Evolutionary conservation across 1,140 invertebrate species (phyloP).

Genomic region (Spodoptera litura): DNA sequence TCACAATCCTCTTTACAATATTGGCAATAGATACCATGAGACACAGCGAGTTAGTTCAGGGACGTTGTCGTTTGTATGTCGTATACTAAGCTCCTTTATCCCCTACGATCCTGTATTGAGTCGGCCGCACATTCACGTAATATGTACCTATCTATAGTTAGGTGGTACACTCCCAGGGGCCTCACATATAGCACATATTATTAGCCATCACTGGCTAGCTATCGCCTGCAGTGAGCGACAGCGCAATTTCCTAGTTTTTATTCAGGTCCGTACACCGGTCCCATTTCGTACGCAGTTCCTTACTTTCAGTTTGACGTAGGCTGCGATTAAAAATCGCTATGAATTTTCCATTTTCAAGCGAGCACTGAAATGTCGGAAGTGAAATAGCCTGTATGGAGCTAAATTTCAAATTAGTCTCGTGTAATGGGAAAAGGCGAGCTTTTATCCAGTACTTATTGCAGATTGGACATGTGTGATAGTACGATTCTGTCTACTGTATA

Average conservation of each 20-base stretch:
- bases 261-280: constrained; percentile 27
- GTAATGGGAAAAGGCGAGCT: constrained; percentile 2
- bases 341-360: constrained; percentile 26
- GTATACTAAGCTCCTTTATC: constrained; percentile 32
- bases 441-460: constrained; percentile 11
- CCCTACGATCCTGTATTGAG: constrained; percentile 32
- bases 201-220: constrained; percentile 18
- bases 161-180: constrained; percentile 23
- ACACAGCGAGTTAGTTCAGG: constrained; percentile 26
- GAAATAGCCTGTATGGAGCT: constrained; percentile 9
- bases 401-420: constrained; percentile 3
- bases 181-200: constrained; percentile 31
- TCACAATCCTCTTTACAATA: constrained; percentile 38
- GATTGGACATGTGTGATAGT: constrained; percentile 26
- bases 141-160: constrained; percentile 16
- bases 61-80: constrained; percentile 23
- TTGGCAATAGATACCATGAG: constrained; percentile 30
- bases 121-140: constrained; percentile 31
- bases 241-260: constrained; percentile 41
- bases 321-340: constrained; percentile 34
- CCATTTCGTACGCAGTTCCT: constrained; percentile 9
- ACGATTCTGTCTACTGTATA: neutral
- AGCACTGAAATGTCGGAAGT: constrained; percentile 14
- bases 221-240: constrained; percentile 30
- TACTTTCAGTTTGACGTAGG: constrained; percentile 31